These are phyloP conservation scores for Aphidius colemani DNA, from an alignment of 2,888 invertebrate genomes.

Conservation along the genomic window DNA sequence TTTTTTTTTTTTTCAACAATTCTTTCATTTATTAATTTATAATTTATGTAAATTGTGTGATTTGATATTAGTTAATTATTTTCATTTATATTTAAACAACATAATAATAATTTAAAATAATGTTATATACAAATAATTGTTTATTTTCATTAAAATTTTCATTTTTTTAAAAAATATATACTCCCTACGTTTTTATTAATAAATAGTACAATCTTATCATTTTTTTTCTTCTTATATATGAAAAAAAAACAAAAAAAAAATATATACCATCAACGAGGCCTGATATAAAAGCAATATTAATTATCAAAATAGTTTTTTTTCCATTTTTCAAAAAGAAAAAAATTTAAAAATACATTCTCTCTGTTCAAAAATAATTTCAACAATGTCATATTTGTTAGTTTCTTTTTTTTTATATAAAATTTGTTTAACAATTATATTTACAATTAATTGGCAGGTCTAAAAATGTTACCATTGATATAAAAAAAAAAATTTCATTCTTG, in stretches of 20 bases:
- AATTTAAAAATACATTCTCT: not conserved
- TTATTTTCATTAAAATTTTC: conserved; percentile 19
- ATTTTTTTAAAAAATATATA: not conserved
- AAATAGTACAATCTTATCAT: conserved; percentile 21
- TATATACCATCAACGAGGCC: conserved; percentile 11
- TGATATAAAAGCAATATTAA: not conserved
- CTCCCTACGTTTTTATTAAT: conserved; percentile 16
- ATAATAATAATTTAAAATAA: not conserved
- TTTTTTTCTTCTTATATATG: not conserved
- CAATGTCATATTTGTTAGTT: conserved; percentile 1
- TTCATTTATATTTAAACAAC: not conserved
- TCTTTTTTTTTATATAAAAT: conserved; percentile 2
- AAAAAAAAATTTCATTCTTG: not conserved
- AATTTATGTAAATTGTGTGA: not conserved
- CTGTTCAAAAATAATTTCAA: conserved; percentile 6
- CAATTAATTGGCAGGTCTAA: not conserved
- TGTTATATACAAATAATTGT: not conserved
- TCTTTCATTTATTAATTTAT: conserved; percentile 3
- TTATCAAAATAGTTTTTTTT: not conserved
- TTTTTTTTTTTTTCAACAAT: not conserved
- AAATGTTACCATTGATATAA: too few relatives aligned
- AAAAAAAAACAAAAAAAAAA: too few relatives aligned
- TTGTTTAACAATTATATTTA: not conserved
- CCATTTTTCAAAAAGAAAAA: not conserved
- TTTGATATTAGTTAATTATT: not conserved